Conservation (phyloP, 1,140 invertebrate genomes). For the Carcinoscorpius rotundicauda region DNA sequence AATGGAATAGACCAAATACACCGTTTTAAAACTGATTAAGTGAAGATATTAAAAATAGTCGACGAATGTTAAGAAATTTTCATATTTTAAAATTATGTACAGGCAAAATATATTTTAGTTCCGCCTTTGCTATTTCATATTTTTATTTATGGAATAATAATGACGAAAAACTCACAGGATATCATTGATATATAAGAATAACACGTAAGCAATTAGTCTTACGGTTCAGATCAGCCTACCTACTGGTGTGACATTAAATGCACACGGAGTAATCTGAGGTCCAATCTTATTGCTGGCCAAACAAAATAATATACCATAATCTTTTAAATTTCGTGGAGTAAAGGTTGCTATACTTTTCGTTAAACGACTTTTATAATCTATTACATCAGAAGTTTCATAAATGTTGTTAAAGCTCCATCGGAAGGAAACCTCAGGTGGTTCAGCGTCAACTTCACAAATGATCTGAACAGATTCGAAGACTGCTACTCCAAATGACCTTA, state of each 20-base stretch:
- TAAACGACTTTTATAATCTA: slow-evolving; percentile 33
- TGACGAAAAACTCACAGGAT: not conserved
- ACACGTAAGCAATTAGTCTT: not conserved
- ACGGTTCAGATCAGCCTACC: slow-evolving; percentile 16
- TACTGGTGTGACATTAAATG: slow-evolving; percentile 26
- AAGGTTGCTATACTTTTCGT: slow-evolving; percentile 23
- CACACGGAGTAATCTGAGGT: slow-evolving; percentile 25
- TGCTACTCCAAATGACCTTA: slow-evolving; percentile 57
- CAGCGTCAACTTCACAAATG: slow-evolving; percentile 70
- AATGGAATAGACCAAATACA: too few relatives aligned
- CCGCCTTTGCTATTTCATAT: not conserved
- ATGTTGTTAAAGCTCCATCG: slow-evolving; percentile 34
- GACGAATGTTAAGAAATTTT: too few relatives aligned
- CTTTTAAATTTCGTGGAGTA: slow-evolving; percentile 18
- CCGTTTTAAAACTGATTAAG: too few relatives aligned
- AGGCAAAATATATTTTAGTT: too few relatives aligned
- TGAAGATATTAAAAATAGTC: too few relatives aligned
- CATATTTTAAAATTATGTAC: too few relatives aligned
- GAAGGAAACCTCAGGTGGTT: slow-evolving; percentile 41
- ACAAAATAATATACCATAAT: slow-evolving; percentile 28
- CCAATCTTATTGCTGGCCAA: slow-evolving; percentile 27
- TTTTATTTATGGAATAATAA: not conserved
- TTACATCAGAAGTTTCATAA: slow-evolving; percentile 45
- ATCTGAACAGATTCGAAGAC: slow-evolving; percentile 72
- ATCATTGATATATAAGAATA: not conserved